Evolutionary conservation across 2,888 invertebrate species (phyloP), one percentile per base, ranked within the genome.

Genomic region (Buathra laborator): DNA sequence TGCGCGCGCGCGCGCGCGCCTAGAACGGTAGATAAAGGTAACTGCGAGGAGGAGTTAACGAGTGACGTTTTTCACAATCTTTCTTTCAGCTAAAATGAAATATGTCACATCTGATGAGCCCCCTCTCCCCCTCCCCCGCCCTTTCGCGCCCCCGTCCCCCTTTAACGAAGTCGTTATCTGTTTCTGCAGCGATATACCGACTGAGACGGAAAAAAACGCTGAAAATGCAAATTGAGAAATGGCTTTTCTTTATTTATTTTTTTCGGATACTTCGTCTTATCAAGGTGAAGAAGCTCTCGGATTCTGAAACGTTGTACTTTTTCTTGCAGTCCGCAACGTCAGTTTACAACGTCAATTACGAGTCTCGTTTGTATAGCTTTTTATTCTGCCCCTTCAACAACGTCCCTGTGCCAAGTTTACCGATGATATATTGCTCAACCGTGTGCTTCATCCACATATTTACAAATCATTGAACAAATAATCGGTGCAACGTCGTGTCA

Each of bases 161-260:
- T 37, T 56, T 85, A 88, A 88, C 71, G 87, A 82, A 86, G 77
- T 68, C 79, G 83, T 81, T 85, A 84, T 76, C 76, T 66, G 85
- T 86, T 56, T 5, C 84, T 72, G 86, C 43, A 53, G 24, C n/a
- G 59, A 46, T 7, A 37, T 56, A 72, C 64, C n/a, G 82, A 84
- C 78, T 84, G 76, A 70, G 71, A 83, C 24, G 7, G 7, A 19
- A 67, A 12, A 51, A 70, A 85, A 71, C 72, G 87, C 86, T 87
- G 87, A 88, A 70, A 75, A 80, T n/a, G 86, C 82, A 79, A 78
- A 86, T 78, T 83, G 46, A 59, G 53, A 83, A 75, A 86, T 71
- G 64, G 16, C 19, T 46, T 71, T 7, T 7, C 0, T 53, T 19
- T 53, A 10, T 53, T 19, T 56, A 24, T 51, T 10, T 70, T 64